phyloP scores from a whole-genome alignment of 2,113 vertebrate genomes.

The Sorex araneus region DNA sequence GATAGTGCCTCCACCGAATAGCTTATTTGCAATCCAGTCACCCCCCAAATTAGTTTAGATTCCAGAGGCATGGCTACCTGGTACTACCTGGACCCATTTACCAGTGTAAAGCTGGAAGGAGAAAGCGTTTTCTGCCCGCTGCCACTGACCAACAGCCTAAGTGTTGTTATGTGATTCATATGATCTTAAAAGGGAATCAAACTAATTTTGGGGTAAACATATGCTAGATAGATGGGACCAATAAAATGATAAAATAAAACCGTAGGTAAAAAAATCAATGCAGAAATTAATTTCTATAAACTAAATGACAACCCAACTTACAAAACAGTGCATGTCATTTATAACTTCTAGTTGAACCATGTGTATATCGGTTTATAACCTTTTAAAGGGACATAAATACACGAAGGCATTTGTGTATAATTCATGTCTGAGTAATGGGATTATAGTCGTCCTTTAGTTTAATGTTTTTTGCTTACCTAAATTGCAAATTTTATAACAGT shows the following conservation, averaged over 20 bases:
- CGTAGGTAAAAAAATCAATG: neutral
- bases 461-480: neutral
- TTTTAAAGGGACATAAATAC: neutral
- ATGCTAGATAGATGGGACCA: constrained; percentile 5
- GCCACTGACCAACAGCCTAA: neutral
- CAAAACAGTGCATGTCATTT: neutral
- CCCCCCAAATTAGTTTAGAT: neutral
- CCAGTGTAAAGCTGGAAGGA: neutral
- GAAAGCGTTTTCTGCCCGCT: neutral
- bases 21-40: neutral
- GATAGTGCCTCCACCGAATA: neutral
- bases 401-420: neutral
- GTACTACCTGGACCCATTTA: neutral
- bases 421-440: neutral
- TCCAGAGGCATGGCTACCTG: neutral
- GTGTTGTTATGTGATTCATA: constrained; percentile 4
- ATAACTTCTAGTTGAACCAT: neutral
- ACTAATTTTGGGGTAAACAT: neutral
- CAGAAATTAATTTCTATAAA: neutral
- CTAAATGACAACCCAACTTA: constrained; percentile 4
- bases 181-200: constrained; percentile 8
- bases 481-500: neutral
- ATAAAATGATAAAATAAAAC: neutral
- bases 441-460: neutral
- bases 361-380: neutral